Evolutionary conservation across 2,888 invertebrate species (phyloP), one percentile per base, ranked within the genome.

Genomic region (Quadroppia sp.): DNA sequence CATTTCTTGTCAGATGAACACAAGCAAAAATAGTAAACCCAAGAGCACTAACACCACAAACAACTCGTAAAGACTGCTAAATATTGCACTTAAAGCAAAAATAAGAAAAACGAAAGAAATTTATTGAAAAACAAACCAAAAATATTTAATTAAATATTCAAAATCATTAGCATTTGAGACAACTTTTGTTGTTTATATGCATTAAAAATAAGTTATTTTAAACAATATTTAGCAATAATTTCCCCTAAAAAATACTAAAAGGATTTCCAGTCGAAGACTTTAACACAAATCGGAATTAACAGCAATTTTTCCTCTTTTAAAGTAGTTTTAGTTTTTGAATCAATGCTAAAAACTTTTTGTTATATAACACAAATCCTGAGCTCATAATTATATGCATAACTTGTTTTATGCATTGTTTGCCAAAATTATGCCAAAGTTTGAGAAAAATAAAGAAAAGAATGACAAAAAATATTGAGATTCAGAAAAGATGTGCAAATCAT

Each of bases 61-160:
- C 23, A 56, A 56, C 56, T 56, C 4, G 4, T 50, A 50, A 48
- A 36, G 17, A 56, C 56, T 25, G 23, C 56, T 56, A 56, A 56
- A 56, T 56, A 56, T 28, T 56, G 56, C 56, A 56, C 56, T 56
- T 23, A 28, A 56, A 56, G 56, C 56, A 56, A 7, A 56, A 56
- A 23, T 23, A 56, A 25, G 11, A 48, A 48, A 48, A 11, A 2
- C 13, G 45, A 48, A 48, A 17, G 17, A 48, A 48, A 48, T 11
- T 48, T 17, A 17, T 6, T 50, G 20, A n/a, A n/a, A 50, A 50
- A 50, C 50, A 50, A 4, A 17, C 6, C 6, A 50, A 56, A 56
- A 56, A 56, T 56, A 56, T 56, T 56, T 56, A 25, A 56, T 56
- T 28, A 56, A 56, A 48, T 13, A 48, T 48, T 48, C 45, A 48